Conservation (phyloP, 2,888 invertebrate genomes). For the Plagodis dolabraria region DNA sequence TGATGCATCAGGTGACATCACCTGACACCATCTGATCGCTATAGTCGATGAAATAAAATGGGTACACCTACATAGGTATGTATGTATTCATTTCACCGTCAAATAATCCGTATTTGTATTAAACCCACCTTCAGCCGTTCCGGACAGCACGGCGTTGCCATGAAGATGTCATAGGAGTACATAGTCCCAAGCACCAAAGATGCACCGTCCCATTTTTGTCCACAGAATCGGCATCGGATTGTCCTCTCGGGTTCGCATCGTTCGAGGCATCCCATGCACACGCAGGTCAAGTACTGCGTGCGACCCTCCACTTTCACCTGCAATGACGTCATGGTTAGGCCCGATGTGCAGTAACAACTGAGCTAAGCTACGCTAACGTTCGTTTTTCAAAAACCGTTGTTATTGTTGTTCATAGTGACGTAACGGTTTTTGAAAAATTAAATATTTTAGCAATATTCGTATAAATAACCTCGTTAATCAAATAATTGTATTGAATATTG, state of each 20-base stretch:
- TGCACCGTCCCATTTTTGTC: constrained; percentile 95
- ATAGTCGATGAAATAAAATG: no score
- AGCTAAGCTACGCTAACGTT: neutral
- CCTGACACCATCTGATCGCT: no score
- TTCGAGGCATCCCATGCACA: constrained; percentile 97
- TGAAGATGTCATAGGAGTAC: constrained; percentile 99
- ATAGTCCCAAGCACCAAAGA: constrained; percentile 97
- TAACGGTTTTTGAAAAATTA: no score
- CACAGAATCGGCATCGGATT: constrained; percentile 93
- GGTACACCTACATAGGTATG: no score
- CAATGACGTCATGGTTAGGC: constrained; percentile 25
- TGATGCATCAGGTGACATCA: no score
- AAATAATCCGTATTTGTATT: neutral
- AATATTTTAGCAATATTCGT: no score
- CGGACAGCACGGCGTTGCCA: constrained; percentile 97
- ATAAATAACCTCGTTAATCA: no score
- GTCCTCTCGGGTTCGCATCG: constrained; percentile 90
- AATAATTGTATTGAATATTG: no score
- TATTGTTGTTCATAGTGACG: no score
- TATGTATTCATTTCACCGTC: no score
- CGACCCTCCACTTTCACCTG: constrained; percentile 96
- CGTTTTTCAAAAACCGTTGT: neutral
- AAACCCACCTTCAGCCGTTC: constrained; percentile 92
- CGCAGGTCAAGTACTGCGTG: constrained; percentile 95
- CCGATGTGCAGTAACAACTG: neutral